Evolutionary conservation across 2,888 invertebrate species (phyloP).

Genomic region (Eristalis arbustorum): DNA sequence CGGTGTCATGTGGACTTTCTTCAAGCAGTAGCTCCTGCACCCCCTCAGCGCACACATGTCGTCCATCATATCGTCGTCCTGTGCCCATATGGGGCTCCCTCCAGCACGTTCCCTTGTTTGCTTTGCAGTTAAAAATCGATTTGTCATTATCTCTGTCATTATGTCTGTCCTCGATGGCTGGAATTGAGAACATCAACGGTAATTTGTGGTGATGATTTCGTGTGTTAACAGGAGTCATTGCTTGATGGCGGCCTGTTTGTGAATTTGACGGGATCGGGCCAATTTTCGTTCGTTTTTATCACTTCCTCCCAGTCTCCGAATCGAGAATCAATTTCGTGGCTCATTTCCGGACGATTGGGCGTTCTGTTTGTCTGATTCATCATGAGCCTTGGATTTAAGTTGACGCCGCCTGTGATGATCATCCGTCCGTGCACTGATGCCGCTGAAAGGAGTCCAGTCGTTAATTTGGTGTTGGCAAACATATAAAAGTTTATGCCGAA

Average conservation of each 20-base stretch:
- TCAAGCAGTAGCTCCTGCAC: constrained; percentile 26
- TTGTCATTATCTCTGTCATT: constrained; percentile 64
- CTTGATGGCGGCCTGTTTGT: constrained; percentile 5
- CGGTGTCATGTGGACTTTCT: not conserved
- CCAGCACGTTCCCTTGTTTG: constrained; percentile 51
- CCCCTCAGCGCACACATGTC: constrained; percentile 37
- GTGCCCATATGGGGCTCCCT: constrained; percentile 39
- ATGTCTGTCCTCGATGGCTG: constrained; percentile 10
- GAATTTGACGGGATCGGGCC: constrained; percentile 12
- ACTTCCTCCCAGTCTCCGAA: constrained; percentile 51
- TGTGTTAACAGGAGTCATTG: constrained; percentile 50
- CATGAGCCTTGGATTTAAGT: not conserved
- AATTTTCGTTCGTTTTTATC: constrained; percentile 43
- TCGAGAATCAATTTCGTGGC: constrained; percentile 38
- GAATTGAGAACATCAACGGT: constrained; percentile 43
- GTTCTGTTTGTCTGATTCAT: not conserved
- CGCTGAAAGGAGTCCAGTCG: constrained; percentile 8
- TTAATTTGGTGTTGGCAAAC: constrained; percentile 12
- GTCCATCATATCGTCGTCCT: constrained; percentile 36
- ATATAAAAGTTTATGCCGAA: constrained; percentile 10
- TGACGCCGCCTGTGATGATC: constrained; percentile 13
- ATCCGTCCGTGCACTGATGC: not conserved
- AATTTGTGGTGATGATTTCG: constrained; percentile 66
- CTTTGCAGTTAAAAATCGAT: constrained; percentile 67
- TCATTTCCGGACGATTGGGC: constrained; percentile 38